phyloP scores from a whole-genome alignment of 2,888 invertebrate genomes.

The Schizotus pectinicornis region DNA sequence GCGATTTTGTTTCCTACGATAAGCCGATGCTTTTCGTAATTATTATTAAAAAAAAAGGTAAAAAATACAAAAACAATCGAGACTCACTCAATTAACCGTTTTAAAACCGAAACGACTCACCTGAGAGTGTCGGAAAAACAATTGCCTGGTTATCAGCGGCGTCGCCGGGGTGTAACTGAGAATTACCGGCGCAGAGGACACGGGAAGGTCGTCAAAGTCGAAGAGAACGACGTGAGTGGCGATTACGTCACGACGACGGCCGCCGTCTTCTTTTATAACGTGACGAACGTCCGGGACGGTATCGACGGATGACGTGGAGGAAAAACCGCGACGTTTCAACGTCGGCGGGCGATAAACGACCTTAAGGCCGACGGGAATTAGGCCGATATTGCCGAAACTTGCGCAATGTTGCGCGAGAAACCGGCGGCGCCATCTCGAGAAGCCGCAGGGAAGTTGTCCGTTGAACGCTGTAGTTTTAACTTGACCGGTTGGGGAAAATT shows the following conservation, averaged over 20 bases:
- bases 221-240: neutral
- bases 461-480: no score
- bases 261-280: conserved; percentile 5
- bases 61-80: no score
- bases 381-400: conserved; percentile 4
- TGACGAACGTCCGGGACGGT: neutral
- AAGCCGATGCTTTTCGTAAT: no score
- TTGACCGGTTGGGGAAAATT: no score
- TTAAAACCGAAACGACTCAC: no score
- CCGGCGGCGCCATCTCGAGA: no score
- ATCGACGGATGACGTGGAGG: conserved; percentile 10
- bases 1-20: no score
- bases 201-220: conserved; percentile 17
- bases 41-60: no score
- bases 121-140: neutral
- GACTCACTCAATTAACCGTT: no score
- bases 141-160: conserved; percentile 8
- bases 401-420: conserved; percentile 13
- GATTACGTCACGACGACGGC: conserved; percentile 5
- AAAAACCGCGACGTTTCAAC: neutral
- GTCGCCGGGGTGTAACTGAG: conserved; percentile 7
- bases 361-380: conserved; percentile 1
- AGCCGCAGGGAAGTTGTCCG: no score
- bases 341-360: neutral
- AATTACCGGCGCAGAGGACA: conserved; percentile 22